Conservation (phyloP, 37 sponge, comb jelly and placozoan genomes). For the Spongilla lacustris region DNA sequence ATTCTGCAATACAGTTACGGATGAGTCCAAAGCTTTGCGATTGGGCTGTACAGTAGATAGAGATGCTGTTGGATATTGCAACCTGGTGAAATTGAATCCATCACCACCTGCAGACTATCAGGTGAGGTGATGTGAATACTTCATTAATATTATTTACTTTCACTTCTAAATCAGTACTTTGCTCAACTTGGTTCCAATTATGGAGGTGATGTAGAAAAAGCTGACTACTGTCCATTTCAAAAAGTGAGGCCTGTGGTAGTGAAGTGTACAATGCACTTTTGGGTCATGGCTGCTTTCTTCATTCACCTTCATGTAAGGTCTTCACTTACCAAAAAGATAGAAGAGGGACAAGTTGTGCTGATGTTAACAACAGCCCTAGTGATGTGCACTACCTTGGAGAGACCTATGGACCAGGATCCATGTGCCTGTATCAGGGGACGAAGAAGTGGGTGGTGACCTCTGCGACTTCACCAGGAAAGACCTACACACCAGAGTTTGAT, state of each 20-base stretch:
- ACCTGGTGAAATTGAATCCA: slow-evolving; percentile 1
- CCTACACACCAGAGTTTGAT: not conserved
- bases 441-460: slow-evolving; percentile 7
- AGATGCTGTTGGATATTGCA: slow-evolving; percentile 40
- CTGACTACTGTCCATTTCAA: slow-evolving; percentile 74
- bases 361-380: not conserved
- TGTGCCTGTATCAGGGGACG: slow-evolving; percentile 52
- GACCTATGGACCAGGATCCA: slow-evolving; percentile 38
- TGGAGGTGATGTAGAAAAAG: slow-evolving; percentile 53
- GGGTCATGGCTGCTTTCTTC: not conserved
- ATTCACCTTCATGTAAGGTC: not conserved
- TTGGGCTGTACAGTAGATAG: slow-evolving; percentile 56
- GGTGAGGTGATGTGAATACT: not conserved
- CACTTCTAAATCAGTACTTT: slow-evolving; percentile 47
- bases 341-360: slow-evolving; percentile 21
- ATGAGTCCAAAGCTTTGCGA: not conserved
- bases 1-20: slow-evolving; percentile 21
- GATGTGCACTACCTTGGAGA: slow-evolving; percentile 29
- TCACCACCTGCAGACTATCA: not conserved
- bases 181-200: not conserved
- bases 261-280: not conserved
- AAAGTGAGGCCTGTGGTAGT: slow-evolving; percentile 20
- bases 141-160: not conserved
- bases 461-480: not conserved
- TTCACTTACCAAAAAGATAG: slow-evolving; percentile 5